These are phyloP conservation scores for Clarias laeviceps DNA, from an alignment of 2,797 vertebrate species.

Conservation along the genomic window DNA sequence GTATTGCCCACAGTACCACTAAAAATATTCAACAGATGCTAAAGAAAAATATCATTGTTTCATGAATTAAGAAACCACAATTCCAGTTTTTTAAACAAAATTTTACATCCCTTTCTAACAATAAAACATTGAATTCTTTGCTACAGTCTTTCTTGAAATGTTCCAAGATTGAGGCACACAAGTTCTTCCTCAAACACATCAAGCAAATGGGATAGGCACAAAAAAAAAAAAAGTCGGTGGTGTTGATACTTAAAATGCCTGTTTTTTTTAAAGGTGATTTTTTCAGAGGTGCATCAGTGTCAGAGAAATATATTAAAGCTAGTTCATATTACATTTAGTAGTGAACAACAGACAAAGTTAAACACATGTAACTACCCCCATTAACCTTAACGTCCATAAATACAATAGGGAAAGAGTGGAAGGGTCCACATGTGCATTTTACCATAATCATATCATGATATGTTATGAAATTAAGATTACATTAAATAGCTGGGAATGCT, in stretches of 20 bases:
- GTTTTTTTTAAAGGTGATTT: not conserved
- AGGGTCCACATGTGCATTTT: not conserved
- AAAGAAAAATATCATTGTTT: conserved; percentile 1
- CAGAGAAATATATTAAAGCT: conserved; percentile 23
- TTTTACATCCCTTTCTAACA: conserved; percentile 42
- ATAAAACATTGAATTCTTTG: conserved; percentile 29
- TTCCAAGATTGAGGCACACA: conserved; percentile 22
- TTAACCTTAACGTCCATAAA: conserved; percentile 17
- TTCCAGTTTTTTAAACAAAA: conserved; percentile 30
- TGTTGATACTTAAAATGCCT: conserved; percentile 10
- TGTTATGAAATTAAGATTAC: conserved; percentile 7
- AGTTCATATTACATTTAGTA: conserved; percentile 1
- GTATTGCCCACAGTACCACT: conserved; percentile 77
- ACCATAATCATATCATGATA: conserved; percentile 12
- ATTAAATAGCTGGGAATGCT: conserved; percentile 3
- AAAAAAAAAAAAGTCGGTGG: not conserved
- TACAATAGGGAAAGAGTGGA: not conserved
- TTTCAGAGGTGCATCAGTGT: not conserved
- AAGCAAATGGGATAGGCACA: not conserved
- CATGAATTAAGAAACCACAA: conserved; percentile 5
- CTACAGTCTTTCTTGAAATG: conserved; percentile 29
- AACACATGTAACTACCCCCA: not conserved
- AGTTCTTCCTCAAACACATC: not conserved
- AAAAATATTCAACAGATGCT: conserved; percentile 21
- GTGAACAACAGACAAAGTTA: not conserved